Conservation (phyloP, 2,797 vertebrate species). For the Danionella dracula region DNA sequence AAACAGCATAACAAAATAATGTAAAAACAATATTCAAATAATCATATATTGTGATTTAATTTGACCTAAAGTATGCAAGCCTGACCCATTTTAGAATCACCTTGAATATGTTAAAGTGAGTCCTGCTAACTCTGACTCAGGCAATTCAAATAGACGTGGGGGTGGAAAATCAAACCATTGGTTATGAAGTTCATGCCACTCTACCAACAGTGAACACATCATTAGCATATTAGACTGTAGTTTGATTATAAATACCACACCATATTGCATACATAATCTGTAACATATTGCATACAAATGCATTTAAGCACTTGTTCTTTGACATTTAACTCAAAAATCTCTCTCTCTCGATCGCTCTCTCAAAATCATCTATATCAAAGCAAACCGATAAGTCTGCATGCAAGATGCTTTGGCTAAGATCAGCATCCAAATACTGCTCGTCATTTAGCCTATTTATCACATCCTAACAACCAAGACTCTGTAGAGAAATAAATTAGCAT, state of each 20-base stretch:
- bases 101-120: background rate
- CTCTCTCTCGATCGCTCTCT: background rate
- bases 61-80: too few relatives aligned
- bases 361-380: constrained; percentile 1
- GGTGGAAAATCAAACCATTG: constrained; percentile 4
- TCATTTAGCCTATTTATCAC: constrained; percentile 37
- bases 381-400: background rate
- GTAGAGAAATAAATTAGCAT: constrained; percentile 42
- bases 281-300: too few relatives aligned
- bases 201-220: constrained; percentile 1
- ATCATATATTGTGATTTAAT: too few relatives aligned
- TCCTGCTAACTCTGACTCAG: background rate
- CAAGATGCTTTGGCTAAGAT: constrained; percentile 18
- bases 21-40: too few relatives aligned
- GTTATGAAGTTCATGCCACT: constrained; percentile 10
- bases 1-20: background rate
- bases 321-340: background rate
- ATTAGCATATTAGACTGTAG: background rate
- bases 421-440: constrained; percentile 11
- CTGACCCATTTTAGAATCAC: background rate
- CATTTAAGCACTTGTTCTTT: background rate
- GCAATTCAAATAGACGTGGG: constrained; percentile 3
- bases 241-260: background rate
- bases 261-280: too few relatives aligned
- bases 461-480: constrained; percentile 38